These are phyloP conservation scores for Australoheros facetus DNA, from an alignment of 2,797 vertebrate genomes.

Conservation along the genomic window DNA sequence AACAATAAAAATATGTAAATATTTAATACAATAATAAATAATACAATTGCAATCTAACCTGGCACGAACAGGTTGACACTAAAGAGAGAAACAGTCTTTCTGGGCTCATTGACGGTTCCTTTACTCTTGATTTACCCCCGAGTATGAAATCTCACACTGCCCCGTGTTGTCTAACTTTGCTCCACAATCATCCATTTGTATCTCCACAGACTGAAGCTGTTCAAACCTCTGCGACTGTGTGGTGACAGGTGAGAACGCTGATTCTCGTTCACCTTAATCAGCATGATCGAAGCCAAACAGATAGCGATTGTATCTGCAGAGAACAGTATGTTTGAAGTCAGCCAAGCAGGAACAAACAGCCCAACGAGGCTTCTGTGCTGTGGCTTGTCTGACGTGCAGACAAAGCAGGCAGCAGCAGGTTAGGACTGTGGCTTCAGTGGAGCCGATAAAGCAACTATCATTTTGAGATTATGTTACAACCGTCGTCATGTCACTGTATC, in stretches of 20 bases:
- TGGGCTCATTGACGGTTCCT: background rate
- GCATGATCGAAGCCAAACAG: slow-evolving; percentile 29
- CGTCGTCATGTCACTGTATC: background rate
- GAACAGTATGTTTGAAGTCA: slow-evolving; percentile 39
- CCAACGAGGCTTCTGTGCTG: slow-evolving; percentile 37
- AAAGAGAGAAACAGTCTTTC: background rate
- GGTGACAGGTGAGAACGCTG: slow-evolving; percentile 52
- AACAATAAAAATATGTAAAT: background rate
- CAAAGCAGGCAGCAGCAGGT: slow-evolving; percentile 21
- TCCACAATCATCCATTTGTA: background rate
- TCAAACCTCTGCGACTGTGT: background rate
- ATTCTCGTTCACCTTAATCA: slow-evolving; percentile 22
- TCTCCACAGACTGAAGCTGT: background rate
- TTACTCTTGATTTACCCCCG: background rate
- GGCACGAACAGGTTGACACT: background rate
- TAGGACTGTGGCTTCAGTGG: slow-evolving; percentile 2
- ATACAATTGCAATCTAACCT: background rate
- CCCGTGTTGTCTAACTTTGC: background rate
- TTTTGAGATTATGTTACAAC: slow-evolving; percentile 46
- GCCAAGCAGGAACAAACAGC: slow-evolving; percentile 51
- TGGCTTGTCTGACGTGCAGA: slow-evolving; percentile 60
- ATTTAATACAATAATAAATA: accelerated
- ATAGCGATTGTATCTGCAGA: slow-evolving; percentile 41
- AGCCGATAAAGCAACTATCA: slow-evolving; percentile 19
- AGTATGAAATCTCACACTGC: background rate